Base-by-base conservation (phyloP, 2,797 vertebrate genomes). In the Leptodactylus fallax region DNA sequence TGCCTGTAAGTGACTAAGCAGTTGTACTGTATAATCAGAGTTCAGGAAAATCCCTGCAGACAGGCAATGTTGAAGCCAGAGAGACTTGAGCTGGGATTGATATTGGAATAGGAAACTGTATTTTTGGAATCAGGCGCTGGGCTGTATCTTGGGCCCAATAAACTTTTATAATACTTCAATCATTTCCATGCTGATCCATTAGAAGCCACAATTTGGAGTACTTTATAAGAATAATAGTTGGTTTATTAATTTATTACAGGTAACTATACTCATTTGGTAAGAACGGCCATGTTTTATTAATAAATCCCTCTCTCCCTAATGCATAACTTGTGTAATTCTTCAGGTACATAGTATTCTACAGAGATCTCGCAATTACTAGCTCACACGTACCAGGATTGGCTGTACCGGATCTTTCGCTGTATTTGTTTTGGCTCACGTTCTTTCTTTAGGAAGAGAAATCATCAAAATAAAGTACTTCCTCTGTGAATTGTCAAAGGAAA, bases 401-500 rank as follows among this genome's bases (percentile, higher is more conserved):
- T 92, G 95, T 93, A 93, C 94, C 94, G 93, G 95, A 94, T 95
- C 94, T 92, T 94, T 88, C 72, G 55, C 93, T 94, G 89, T 96
- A 94, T 96, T 96, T 95, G 91, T 90, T 92, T 95, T 96, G 95
- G 95, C 95, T 94, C 88, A 86, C 93, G 86, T 90, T 92, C 94
- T 94, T 94, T 94, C 94, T 95, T 95, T 95, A 94, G 93, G 93
- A 93, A 94, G 94, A 95, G 63, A 94, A 95, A 93, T 79, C 92
- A 93, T 94, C 94, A 94, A 94, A 96, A 94, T 92, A 92, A 94
- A 95, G 95, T 94, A 94, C 92, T 96, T 96, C 95, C 95, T 95
- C 93, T 95, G 95, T 94, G 95, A 95, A 94, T 95, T 96, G 95
- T 95, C 94, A 95, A 95, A 95, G 95, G 95, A 95, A 96, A 93